phyloP scores from a whole-genome alignment of 2,113 vertebrate genomes.

The Lamprologus ornatipinnis region DNA sequence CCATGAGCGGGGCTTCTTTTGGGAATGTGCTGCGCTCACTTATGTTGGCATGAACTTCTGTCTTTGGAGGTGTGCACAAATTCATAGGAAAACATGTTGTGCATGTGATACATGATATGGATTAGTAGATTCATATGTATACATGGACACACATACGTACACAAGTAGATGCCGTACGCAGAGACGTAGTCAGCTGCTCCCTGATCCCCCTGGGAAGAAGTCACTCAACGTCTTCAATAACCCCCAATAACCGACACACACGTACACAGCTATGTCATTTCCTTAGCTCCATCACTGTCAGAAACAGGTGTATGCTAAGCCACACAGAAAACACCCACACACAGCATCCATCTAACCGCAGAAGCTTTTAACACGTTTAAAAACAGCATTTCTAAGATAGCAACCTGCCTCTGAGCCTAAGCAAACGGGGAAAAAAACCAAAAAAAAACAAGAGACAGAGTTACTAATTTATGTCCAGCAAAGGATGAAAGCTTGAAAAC shows the following conservation, averaged over 20 bases:
- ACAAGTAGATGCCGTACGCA: not conserved
- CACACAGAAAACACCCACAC: slow-evolving; percentile 29
- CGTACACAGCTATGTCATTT: not conserved
- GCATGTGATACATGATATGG: slow-evolving; percentile 56
- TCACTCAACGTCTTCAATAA: slow-evolving; percentile 55
- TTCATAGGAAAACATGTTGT: slow-evolving; percentile 43
- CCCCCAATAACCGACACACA: not conserved
- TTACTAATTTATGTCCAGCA: slow-evolving; percentile 68
- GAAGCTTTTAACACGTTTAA: slow-evolving; percentile 64
- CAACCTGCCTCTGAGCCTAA: not conserved
- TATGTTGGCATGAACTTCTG: slow-evolving; percentile 14
- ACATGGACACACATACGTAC: not conserved
- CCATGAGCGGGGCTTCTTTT: slow-evolving; percentile 40
- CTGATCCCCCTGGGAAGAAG: slow-evolving; percentile 39
- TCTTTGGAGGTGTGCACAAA: slow-evolving; percentile 20
- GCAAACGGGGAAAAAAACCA: not conserved
- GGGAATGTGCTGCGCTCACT: slow-evolving; percentile 49
- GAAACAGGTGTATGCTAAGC: slow-evolving; percentile 57
- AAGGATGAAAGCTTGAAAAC: slow-evolving; percentile 56
- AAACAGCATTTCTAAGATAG: slow-evolving; percentile 54
- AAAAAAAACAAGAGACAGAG: slow-evolving; percentile 36
- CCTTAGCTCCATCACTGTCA: slow-evolving; percentile 35
- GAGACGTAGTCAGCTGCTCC: slow-evolving; percentile 53
- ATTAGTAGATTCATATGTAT: slow-evolving; percentile 13
- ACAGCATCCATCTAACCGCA: slow-evolving; percentile 39